Evolutionary conservation across 2,797 vertebrate species (phyloP).

Genomic region (Arrhamphus sclerolepis): DNA sequence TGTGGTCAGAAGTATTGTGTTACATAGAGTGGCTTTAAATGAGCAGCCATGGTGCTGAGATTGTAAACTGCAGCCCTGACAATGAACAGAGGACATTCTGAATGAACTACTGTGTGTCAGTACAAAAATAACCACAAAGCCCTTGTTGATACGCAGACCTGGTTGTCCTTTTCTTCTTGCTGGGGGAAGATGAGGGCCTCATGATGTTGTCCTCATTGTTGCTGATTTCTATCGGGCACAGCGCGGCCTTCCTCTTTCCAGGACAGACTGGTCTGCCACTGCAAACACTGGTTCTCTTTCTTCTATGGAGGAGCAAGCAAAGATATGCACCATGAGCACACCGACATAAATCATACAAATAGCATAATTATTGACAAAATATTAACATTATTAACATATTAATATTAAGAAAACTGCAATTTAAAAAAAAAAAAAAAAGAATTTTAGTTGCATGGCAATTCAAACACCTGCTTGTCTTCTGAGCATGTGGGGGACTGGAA

Average conservation of each 20-base stretch:
- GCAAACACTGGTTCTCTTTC: background rate
- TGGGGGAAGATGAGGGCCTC: background rate
- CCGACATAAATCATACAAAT: too few species aligned
- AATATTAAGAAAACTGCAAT: too few species aligned
- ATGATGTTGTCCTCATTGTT: conserved; percentile 8
- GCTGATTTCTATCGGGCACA: background rate
- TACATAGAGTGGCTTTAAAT: too few species aligned
- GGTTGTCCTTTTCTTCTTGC: background rate
- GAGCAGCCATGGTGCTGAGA: too few species aligned
- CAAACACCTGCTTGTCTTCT: conserved; percentile 41
- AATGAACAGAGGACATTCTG: too few species aligned
- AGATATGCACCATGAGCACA: background rate
- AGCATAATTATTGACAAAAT: too few species aligned
- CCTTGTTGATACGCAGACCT: background rate
- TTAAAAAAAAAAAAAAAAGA: too few species aligned
- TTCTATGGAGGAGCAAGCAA: conserved; percentile 7
- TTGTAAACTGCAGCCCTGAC: too few species aligned
- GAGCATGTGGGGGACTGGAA: background rate
- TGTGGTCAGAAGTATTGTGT: too few species aligned
- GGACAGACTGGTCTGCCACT: background rate
- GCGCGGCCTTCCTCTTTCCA: background rate
- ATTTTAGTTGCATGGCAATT: background rate
- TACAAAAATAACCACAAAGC: background rate
- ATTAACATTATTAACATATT: too few species aligned
- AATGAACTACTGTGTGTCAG: background rate